Base-by-base conservation (phyloP, 2,888 invertebrate genomes). In the Plagodis pulveraria region DNA sequence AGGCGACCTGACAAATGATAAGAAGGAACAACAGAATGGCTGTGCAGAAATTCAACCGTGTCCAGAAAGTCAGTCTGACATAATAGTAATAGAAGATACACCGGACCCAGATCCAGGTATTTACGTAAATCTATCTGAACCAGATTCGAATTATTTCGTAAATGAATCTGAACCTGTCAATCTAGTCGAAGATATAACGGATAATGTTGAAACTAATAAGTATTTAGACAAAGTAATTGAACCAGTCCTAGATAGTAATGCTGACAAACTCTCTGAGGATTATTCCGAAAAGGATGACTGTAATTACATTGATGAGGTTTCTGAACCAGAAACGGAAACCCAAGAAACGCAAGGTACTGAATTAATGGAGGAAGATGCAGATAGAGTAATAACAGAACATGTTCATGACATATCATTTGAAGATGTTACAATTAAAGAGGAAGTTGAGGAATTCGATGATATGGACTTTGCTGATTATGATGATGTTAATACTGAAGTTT, bases 341-440 rank as follows among this genome's bases (percentile, higher is more conserved):
- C 11, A 42, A 42, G 42, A 42, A 6, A 42, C 12, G 12, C 42
- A 57, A 38, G 44, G 6, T 42, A 6, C 11, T 11, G 12, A 12
- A 42, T 6, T 8, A 42, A 22, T 5, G 36, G 5, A n/a, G 9
- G 32, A 12, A 9, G 22, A 44, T 0, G n/a, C n/a, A n/a, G 43
- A 32, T 42, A 34, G 10, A 42, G n/a, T 42, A 6, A 48, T 11
- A 9, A 5, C 8, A 7, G 40, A 10, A 10, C 8, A 49, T n/a
- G 6, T 8, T 0, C 42, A 50, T 32, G 10, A 47, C 9, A 6
- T 40, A 6, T 34, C 47, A 32, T 41, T 45, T 36, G 49, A 22
- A 7, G 53, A 40, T 12, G 45, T 53, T 49, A 40, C 40, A 8
- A 61, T 68, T 6, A 68, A 68, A 55, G 57, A 66, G 51, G 68